Evolutionary conservation across 1,140 invertebrate genomes (phyloP), one percentile per base, ranked within the genome.

Genomic region (Prorops nasuta): DNA sequence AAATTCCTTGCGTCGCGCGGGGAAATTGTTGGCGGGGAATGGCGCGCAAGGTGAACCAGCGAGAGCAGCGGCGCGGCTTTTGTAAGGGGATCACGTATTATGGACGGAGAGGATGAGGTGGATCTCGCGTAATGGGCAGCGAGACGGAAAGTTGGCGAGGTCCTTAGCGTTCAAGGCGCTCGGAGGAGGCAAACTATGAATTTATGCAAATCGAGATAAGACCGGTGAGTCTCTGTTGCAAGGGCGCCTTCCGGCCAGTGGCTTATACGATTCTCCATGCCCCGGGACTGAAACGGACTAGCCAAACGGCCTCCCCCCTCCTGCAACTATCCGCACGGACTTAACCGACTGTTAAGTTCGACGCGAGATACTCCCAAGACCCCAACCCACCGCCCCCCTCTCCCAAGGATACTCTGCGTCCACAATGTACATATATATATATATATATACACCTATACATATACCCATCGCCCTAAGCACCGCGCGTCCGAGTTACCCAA

Each of bases 191-290:
- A 59, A 70, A 70, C 65, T 73, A 73, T 70, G 63, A 73, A 73
- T 74, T 71, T 70, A 74, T 74, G 72, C 56, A 73, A 70, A 74
- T 74, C 68, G 57, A 60, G 71, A 74, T 74, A 73, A 72, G 71
- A 70, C 68, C 54, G 42, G 3, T 24, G 43, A 32, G 51, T 57
- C 58, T 54, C 61, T n/a, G 56, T 67, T 53, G 67, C 64, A 54
- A 58, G 54, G 54, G 60, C 56, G 58, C 60, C 45, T 51, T 59
- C n/a, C n/a, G n/a, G 37, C 31, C 39, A 34, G 35, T 8, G 31
- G 47, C 31, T 16, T 19, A 7, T 16, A n/a, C 14, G 28, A 20
- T 18, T 51, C 58, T 62, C 55, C 41, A 44, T 60, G 38, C 44
- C 35, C 49, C 46, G 36, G 42, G 43, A 19, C 36, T 51, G 50